Base-by-base conservation (phyloP, 2,888 invertebrate species). In the Pecten maximus region DNA sequence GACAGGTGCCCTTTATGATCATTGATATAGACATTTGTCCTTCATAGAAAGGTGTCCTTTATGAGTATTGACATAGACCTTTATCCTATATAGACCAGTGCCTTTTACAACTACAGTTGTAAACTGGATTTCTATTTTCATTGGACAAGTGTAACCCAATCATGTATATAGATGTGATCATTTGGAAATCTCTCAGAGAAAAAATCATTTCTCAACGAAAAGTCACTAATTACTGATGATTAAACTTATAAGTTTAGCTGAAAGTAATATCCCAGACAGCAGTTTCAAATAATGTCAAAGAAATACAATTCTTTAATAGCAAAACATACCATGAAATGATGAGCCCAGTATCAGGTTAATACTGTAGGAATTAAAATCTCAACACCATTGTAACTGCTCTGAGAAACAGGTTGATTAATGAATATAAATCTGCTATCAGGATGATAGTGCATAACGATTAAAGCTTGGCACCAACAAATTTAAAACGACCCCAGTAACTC, bases 391-490 rank as follows among this genome's bases (percentile, higher is more conserved):
- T 44, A 12, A 60, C 23, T 23, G n/a, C 60, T 60, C n/a, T 16
- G 60, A 23, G 60, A 60, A 60, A 16, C 8, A 23, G 60, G 60
- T 60, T 23, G 60, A 60, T 60, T 60, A 60, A 60, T 23, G 16
- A 23, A 60, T 23, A 60, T 60, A 23, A 60, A 60, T 60, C 23
- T 60, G 60, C n/a, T n/a, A 60, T 23, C 60, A 2, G 60, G n/a
- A 23, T 23, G 60, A 60, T 60, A 60, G 60, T 60, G 60, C 60
- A 60, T 23, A 60, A 23, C 60, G n/a, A 60, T 60, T 60, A 60
- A 60, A 60, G 60, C 23, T 60, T 60, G 60, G n/a, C 60, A 60
- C 60, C 60, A 60, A 60, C 60, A 60, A 60, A 60, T 60, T 60
- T 60, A 23, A 23, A 23, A 60, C 19, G 0, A 60, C n/a, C 0